phyloP scores from a whole-genome alignment of 2,888 invertebrate genomes.

The Ormyrus thymus region DNA sequence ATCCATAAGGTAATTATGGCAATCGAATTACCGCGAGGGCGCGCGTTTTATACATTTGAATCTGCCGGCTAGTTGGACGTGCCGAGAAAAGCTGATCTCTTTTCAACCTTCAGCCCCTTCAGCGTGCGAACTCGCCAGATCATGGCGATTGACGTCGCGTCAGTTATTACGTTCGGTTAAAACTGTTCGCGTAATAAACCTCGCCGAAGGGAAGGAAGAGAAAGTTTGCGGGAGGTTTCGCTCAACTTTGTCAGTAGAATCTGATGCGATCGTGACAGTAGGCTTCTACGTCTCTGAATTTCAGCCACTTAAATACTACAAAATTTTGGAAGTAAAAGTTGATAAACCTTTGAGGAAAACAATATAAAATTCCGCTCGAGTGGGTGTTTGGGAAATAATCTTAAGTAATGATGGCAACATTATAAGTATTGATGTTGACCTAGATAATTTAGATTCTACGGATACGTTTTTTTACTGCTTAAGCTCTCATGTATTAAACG shows the following conservation, averaged over 20 bases:
- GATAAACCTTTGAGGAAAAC: background rate
- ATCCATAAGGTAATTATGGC: conserved; percentile 33
- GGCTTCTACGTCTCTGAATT: too few relatives aligned
- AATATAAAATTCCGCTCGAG: conserved; percentile 27
- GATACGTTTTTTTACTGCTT: too few relatives aligned
- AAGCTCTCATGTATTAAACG: too few relatives aligned
- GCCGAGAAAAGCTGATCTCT: background rate
- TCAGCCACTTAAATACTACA: too few relatives aligned
- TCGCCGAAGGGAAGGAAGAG: background rate
- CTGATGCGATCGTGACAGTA: too few relatives aligned
- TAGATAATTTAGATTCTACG: background rate
- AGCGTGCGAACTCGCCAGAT: background rate
- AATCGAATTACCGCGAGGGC: conserved; percentile 24
- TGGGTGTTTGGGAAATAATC: background rate
- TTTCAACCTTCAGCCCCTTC: background rate
- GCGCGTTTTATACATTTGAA: conserved; percentile 1
- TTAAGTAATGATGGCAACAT: background rate
- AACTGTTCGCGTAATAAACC: conserved; percentile 9
- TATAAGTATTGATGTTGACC: conserved; percentile 4
- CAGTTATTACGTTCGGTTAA: background rate
- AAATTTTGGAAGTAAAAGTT: background rate
- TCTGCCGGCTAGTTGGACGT: background rate
- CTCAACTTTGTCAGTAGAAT: too few relatives aligned
- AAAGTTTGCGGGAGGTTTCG: too few relatives aligned
- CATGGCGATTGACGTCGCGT: conserved; percentile 24